Conservation (phyloP, 2,797 vertebrate genomes). For the Leptoclinus maculatus region DNA sequence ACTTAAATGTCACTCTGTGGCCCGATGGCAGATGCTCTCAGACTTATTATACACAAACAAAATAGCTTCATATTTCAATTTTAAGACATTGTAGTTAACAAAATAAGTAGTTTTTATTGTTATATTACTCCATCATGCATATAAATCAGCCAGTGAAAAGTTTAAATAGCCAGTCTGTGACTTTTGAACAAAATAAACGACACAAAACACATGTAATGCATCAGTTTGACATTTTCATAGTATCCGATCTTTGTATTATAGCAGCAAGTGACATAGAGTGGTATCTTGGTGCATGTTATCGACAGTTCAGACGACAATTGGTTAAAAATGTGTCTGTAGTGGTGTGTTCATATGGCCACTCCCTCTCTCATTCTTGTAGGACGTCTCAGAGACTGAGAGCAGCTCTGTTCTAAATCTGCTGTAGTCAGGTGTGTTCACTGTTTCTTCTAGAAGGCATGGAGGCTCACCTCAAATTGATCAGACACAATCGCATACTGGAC, state of each 20-base stretch:
- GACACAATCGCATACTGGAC: conserved; percentile 53
- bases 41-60: not conserved
- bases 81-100: not conserved
- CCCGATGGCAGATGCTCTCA: conserved; percentile 4
- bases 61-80: not conserved
- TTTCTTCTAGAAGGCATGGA: conserved; percentile 82
- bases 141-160: not conserved
- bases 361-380: conserved; percentile 85
- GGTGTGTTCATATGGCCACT: conserved; percentile 80
- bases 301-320: conserved; percentile 5
- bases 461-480: conserved; percentile 67
- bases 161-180: not conserved
- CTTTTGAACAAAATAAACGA: not conserved
- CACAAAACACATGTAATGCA: not conserved
- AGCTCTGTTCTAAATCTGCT: conserved; percentile 85
- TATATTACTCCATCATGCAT: not conserved
- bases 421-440: conserved; percentile 88
- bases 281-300: conserved; percentile 48
- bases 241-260: not conserved
- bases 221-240: conserved; percentile 4
- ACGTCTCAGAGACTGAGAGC: conserved; percentile 86
- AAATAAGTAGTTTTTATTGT: not conserved
- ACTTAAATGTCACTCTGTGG: not conserved
- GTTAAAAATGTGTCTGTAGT: conserved; percentile 59
- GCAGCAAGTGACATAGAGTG: not conserved